Evolutionary conservation across 2,113 vertebrate genomes (phyloP), one percentile per base, ranked within the genome.

Genomic region (Anhinga rufa): DNA sequence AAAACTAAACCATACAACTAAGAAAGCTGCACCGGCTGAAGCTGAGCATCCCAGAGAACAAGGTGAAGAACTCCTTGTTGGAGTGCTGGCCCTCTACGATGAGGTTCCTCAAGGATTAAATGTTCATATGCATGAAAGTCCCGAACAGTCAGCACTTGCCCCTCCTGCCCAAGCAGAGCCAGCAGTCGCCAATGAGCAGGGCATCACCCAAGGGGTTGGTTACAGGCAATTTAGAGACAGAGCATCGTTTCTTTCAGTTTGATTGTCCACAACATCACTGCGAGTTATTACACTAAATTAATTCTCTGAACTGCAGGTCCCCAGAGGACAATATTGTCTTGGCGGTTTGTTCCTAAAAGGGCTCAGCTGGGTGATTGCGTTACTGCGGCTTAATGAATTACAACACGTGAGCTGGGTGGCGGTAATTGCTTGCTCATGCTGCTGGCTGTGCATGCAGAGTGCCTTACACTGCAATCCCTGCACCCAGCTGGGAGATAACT

Each of bases 371-470:
- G 82, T 69, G 95, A 90, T 79, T 82, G 85, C 1, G 12, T 96
- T 93, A 85, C 49, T 25, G 3, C 0, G 0, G 74, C 52, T 86
- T 80, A 36, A 83, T 92, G 90, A 88, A 74, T 88, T 57, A 65
- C 1, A 0, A 51, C 44, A 6, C 8, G 1, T 9, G 14, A 62
- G 60, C 13, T 0, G 25, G 58, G 38, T 1, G 0, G 49, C 0
- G 0, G 5, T 29, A n/a, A 77, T 54, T 69, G 92, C 52, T 88
- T 6, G 0, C 1, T 1, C 5, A 6, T 72, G 77, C 72, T 3
- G 0, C 87, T 12, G 48, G 51, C 78, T 31, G 21, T 40, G 32
- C 3, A 4, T 20, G 34, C 38, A 21, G 44, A 65, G 55, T 26
- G 69, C 60, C 60, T 55, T 20, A 12, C 0, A 0, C 48, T 4